These are phyloP conservation scores for Tolypeutes matacus DNA, from an alignment of 2,797 vertebrate genomes.

Conservation along the genomic window DNA sequence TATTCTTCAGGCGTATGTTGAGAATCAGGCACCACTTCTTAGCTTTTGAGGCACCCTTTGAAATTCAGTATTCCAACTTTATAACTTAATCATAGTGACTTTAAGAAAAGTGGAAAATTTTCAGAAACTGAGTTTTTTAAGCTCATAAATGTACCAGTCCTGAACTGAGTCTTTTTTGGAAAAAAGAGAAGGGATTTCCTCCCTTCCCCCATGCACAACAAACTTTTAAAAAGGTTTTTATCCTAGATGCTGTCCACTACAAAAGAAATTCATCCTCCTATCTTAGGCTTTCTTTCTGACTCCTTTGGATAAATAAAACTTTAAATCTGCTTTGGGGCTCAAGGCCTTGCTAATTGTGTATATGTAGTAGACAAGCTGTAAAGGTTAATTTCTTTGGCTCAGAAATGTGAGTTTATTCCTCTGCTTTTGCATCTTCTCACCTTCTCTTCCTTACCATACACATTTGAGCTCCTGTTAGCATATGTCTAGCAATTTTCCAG, in stretches of 20 bases:
- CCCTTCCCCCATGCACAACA: not conserved
- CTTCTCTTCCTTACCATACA: not conserved
- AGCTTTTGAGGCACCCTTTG: slow-evolving; percentile 27
- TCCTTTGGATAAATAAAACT: slow-evolving; percentile 45
- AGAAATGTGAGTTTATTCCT: not conserved
- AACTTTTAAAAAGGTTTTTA: not conserved
- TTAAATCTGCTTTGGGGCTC: slow-evolving; percentile 16
- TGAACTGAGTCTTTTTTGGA: slow-evolving; percentile 7
- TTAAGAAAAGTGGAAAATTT: not conserved
- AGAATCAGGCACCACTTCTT: not conserved
- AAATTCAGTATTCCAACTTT: not conserved
- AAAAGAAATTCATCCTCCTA: not conserved
- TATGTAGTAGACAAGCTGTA: not conserved
- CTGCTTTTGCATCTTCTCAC: not conserved
- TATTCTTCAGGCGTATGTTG: slow-evolving; percentile 25
- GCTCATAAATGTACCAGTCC: not conserved
- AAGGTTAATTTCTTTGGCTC: slow-evolving; percentile 16
- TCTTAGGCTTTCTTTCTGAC: slow-evolving; percentile 18
- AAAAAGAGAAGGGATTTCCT: not conserved
- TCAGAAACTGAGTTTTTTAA: not conserved
- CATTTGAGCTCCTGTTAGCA: slow-evolving; percentile 16
- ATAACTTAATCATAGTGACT: not conserved
- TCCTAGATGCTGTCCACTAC: not conserved
- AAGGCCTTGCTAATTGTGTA: not conserved
- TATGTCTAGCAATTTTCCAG: not conserved